These are phyloP conservation scores for Hypolimnas misippus DNA, from an alignment of 2,888 invertebrate species.

Conservation along the genomic window DNA sequence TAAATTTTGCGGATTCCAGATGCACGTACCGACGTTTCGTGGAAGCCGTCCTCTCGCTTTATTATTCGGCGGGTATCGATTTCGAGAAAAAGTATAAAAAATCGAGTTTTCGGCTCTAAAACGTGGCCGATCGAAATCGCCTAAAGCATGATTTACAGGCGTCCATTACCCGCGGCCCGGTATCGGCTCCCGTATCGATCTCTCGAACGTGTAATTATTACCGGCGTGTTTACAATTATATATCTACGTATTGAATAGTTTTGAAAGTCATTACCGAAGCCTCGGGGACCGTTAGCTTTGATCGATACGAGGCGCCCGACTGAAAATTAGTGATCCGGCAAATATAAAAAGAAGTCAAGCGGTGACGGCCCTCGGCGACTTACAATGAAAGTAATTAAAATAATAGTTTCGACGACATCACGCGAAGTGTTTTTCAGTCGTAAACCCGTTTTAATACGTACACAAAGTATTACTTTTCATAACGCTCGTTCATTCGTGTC, in stretches of 20 bases:
- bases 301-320: constrained; percentile 49
- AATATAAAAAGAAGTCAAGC: constrained; percentile 52
- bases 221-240: constrained; percentile 49
- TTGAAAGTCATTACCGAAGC: constrained; percentile 61
- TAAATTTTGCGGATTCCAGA: constrained; percentile 35
- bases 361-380: constrained; percentile 62
- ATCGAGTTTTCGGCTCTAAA: constrained; percentile 46
- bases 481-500: constrained; percentile 27
- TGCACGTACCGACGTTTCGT: constrained; percentile 37
- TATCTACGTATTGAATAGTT: constrained; percentile 56
- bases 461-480: constrained; percentile 8
- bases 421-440: constrained; percentile 67
- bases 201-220: constrained; percentile 60
- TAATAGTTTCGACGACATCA: constrained; percentile 72
- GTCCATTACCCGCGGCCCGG: constrained; percentile 25
- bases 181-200: constrained; percentile 53
- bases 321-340: constrained; percentile 60
- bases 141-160: constrained; percentile 55
- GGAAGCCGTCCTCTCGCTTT: constrained; percentile 45
- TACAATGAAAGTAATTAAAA: constrained; percentile 79
- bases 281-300: constrained; percentile 50
- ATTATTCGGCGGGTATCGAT: constrained; percentile 62
- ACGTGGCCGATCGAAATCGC: constrained; percentile 54
- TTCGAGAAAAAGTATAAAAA: constrained; percentile 49
- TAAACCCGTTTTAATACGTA: constrained; percentile 43